Evolutionary conservation across 2,888 invertebrate genomes (phyloP).

Genomic region (Leptarthrus brevirostris): DNA sequence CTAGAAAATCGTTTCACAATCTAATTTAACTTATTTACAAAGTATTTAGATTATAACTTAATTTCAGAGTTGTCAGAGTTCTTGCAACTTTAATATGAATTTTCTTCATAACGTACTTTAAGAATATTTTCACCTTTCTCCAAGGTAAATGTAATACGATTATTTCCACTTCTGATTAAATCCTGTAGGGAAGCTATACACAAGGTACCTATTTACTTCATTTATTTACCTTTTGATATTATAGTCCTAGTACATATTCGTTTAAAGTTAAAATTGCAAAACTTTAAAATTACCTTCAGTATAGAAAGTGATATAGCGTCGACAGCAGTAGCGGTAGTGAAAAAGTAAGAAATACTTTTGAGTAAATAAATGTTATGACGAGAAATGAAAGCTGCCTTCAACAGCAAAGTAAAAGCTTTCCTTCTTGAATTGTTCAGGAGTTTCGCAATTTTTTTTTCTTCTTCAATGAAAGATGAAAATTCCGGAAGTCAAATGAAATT

Average conservation of each 20-base stretch:
- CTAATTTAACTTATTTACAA: slow-evolving; percentile 25
- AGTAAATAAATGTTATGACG: not conserved
- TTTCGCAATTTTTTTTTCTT: slow-evolving; percentile 2
- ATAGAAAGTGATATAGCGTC: too few relatives aligned
- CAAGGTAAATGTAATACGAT: not conserved
- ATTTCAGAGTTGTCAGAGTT: slow-evolving; percentile 27
- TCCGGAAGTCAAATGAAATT: slow-evolving; percentile 38
- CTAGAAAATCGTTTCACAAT: too few relatives aligned
- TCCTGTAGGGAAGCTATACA: not conserved
- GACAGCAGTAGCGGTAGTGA: not conserved
- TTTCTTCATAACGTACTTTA: not conserved
- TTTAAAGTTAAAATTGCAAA: slow-evolving; percentile 36
- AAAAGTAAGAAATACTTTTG: slow-evolving; percentile 1
- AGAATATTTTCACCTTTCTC: not conserved
- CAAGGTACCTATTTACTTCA: slow-evolving; percentile 15
- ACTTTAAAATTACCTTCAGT: slow-evolving; percentile 26
- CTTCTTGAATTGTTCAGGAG: slow-evolving; percentile 31
- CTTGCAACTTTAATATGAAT: not conserved
- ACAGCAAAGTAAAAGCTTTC: slow-evolving; percentile 21
- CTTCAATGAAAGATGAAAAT: slow-evolving; percentile 35
- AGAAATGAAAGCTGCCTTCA: not conserved
- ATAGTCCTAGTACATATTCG: slow-evolving; percentile 11
- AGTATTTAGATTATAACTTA: slow-evolving; percentile 11
- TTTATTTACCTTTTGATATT: slow-evolving; percentile 33
- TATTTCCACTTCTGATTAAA: slow-evolving; percentile 13